Conservation (phyloP, 2,888 invertebrate species). For the Agrochola lota region DNA sequence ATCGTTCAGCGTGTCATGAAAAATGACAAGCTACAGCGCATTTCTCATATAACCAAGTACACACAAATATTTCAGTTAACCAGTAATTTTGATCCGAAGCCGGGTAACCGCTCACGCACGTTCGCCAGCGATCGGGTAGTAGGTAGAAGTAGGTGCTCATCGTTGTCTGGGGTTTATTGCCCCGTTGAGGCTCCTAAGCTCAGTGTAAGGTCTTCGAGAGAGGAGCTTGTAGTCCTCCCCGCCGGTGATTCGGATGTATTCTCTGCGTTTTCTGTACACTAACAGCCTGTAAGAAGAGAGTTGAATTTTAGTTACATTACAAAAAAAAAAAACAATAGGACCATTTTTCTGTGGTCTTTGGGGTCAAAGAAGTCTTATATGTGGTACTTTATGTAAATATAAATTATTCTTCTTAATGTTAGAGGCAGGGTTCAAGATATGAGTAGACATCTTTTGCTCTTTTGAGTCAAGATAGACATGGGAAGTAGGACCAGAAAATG, state of each 20-base stretch:
- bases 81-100: conserved; percentile 33
- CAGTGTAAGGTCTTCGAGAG: conserved; percentile 82
- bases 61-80: conserved; percentile 23
- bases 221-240: conserved; percentile 83
- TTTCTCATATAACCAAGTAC: conserved; percentile 10
- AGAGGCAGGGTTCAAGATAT: not conserved
- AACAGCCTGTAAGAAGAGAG: conserved; percentile 80
- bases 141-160: conserved; percentile 72
- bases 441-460: not conserved
- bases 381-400: not conserved
- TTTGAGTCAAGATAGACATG: not conserved
- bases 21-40: conserved; percentile 11
- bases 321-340: not conserved
- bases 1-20: not conserved
- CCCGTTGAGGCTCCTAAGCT: conserved; percentile 85
- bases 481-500: not conserved
- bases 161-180: conserved; percentile 77
- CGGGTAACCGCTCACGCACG: conserved; percentile 41
- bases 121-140: conserved; percentile 54
- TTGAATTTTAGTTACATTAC: conserved; percentile 10
- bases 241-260: conserved; percentile 72
- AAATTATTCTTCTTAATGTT: not conserved
- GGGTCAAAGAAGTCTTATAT: too few relatives aligned
- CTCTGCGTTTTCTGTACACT: conserved; percentile 85
- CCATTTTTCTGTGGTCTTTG: not conserved